Conservation (phyloP, 2,797 vertebrate species). For the Anomalospiza imberbis region DNA sequence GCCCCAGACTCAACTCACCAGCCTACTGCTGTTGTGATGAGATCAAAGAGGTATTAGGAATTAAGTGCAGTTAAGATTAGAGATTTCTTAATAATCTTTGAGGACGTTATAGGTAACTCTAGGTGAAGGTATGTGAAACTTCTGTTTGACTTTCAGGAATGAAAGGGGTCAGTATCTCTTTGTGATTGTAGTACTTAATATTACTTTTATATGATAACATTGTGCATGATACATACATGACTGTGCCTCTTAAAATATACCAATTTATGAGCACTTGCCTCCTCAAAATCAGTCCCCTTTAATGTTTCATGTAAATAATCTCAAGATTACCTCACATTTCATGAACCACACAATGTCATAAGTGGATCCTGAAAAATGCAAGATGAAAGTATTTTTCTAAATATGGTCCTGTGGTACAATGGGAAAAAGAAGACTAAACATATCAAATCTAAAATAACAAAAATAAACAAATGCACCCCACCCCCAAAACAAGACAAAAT, state of each 20-base stretch:
- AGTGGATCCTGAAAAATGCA: neutral
- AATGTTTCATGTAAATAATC: neutral
- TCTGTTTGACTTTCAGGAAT: neutral
- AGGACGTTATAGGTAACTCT: neutral
- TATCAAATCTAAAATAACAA: neutral
- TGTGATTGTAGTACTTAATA: neutral
- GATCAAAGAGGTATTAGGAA: neutral
- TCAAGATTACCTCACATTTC: neutral
- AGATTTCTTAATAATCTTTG: neutral
- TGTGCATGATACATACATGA: fast-evolving
- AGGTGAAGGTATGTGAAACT: neutral
- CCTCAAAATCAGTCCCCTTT: neutral
- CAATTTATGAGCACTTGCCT: neutral
- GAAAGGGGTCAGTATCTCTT: neutral
- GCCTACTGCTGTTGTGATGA: neutral
- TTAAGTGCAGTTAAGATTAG: neutral
- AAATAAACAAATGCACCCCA: neutral
- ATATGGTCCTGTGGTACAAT: neutral
- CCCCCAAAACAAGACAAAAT: neutral
- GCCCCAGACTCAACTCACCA: neutral
- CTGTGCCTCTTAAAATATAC: neutral
- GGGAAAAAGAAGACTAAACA: neutral
- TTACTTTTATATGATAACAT: neutral
- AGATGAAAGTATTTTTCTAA: neutral
- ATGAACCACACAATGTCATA: neutral